A percentile compares a stretch with the other conserved stretches of the same genome.
Conservation (phyloP, 1,140 invertebrate species). For the Himalopsyche phryganea region DNA sequence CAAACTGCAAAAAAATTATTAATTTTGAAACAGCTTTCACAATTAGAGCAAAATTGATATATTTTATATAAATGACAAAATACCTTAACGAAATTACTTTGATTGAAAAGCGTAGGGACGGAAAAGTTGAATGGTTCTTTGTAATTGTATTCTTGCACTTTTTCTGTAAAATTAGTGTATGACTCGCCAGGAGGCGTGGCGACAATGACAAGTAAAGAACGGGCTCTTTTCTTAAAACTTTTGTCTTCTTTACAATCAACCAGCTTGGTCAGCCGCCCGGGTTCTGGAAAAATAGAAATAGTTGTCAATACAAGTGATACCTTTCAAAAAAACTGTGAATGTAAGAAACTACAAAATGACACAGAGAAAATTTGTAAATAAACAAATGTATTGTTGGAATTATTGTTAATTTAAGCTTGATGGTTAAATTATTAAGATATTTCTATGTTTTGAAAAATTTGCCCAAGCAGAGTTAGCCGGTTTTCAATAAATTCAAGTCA, state of each 20-base stretch:
- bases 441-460: too few relatives aligned
- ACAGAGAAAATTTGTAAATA: too few relatives aligned
- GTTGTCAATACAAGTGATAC: too few relatives aligned
- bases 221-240: conserved; percentile 66
- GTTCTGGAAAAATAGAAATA: conserved; percentile 36
- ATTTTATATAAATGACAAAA: not conserved
- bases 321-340: too few relatives aligned
- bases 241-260: conserved; percentile 60
- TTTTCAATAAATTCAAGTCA: too few relatives aligned
- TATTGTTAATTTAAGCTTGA: too few relatives aligned
- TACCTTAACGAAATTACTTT: conserved; percentile 59
- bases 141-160: conserved; percentile 73
- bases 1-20: conserved; percentile 60
- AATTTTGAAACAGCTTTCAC: conserved; percentile 16
- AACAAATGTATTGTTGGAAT: too few relatives aligned
- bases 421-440: too few relatives aligned
- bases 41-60: not conserved
- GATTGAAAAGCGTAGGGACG: conserved; percentile 54
- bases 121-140: conserved; percentile 73
- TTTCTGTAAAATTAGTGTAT: conserved; percentile 72
- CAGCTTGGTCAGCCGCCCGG: conserved; percentile 55
- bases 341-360: too few relatives aligned
- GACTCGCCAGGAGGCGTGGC: conserved; percentile 73
- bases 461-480: too few relatives aligned
- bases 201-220: conserved; percentile 81